Conservation (phyloP, 2,888 invertebrate genomes). For the Hipparchia sbordonii region DNA sequence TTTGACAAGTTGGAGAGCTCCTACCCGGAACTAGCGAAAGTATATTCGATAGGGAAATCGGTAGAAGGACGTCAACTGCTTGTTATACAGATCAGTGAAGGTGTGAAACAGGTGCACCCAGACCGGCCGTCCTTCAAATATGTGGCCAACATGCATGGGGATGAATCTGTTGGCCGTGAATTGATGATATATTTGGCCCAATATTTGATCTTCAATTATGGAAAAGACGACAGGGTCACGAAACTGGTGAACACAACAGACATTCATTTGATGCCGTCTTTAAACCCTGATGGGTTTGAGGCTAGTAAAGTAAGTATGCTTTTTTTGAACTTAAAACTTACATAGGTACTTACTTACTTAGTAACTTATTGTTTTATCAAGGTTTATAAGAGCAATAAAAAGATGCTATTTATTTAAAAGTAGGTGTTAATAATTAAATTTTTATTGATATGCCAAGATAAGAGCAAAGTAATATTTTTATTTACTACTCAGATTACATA, state of each 20-base stretch:
- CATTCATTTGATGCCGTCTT: conserved; percentile 97
- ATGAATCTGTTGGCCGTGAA: conserved; percentile 94
- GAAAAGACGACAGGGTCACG: conserved; percentile 86
- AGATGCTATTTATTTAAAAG: no score
- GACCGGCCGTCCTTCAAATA: conserved; percentile 95
- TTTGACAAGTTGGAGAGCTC: conserved; percentile 84
- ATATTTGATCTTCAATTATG: conserved; percentile 91
- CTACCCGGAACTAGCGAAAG: conserved; percentile 87
- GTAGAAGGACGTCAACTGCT: conserved; percentile 91
- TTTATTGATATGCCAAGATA: no score
- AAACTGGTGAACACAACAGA: conserved; percentile 92
- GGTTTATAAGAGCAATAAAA: no score
- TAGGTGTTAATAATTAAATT: no score
- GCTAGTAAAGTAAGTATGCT: conserved; percentile 85
- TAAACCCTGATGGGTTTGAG: conserved; percentile 99
- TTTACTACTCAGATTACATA: not conserved
- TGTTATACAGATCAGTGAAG: conserved; percentile 90
- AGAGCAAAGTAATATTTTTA: no score
- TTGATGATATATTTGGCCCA: conserved; percentile 91
- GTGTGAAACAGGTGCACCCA: conserved; percentile 80
- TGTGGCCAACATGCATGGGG: conserved; percentile 98
- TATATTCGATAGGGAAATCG: conserved; percentile 92
- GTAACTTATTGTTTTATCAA: not conserved
- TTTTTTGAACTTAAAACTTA: not conserved
- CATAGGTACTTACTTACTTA: no score